These are phyloP conservation scores for Pachymerium ferrugineum DNA, from an alignment of 2,888 invertebrate genomes.

Conservation along the genomic window DNA sequence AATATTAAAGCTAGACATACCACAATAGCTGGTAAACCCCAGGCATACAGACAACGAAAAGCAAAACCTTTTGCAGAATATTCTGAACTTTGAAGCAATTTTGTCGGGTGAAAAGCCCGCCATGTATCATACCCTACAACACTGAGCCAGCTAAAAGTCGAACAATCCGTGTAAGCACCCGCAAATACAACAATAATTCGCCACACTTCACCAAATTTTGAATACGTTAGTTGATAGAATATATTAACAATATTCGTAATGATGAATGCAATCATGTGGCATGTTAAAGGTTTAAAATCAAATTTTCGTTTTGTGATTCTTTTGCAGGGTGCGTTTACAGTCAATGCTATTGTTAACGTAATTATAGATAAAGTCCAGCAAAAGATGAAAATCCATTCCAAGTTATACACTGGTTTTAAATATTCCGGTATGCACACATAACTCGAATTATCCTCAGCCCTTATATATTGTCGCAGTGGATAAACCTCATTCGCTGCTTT, in stretches of 20 bases:
- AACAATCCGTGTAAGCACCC: background rate
- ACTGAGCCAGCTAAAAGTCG: background rate
- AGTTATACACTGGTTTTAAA: background rate
- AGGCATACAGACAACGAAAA: background rate
- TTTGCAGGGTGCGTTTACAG: background rate
- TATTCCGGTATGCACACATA: background rate
- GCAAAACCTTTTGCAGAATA: background rate
- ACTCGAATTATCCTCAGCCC: background rate
- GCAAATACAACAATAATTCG: background rate
- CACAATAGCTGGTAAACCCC: background rate
- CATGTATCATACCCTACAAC: background rate
- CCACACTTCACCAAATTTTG: background rate
- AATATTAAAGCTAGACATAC: background rate
- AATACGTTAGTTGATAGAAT: background rate
- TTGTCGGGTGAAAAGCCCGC: background rate
- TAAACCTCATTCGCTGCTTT: too few relatives aligned
- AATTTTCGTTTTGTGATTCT: background rate
- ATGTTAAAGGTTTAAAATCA: background rate
- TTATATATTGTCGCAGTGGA: too few relatives aligned
- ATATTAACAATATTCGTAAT: background rate
- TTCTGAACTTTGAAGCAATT: background rate
- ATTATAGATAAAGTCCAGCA: background rate
- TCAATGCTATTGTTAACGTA: background rate
- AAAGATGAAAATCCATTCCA: background rate
- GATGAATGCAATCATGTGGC: background rate